phyloP scores from a whole-genome alignment of 2,888 invertebrate genomes.

The Lycaena phlaeas region DNA sequence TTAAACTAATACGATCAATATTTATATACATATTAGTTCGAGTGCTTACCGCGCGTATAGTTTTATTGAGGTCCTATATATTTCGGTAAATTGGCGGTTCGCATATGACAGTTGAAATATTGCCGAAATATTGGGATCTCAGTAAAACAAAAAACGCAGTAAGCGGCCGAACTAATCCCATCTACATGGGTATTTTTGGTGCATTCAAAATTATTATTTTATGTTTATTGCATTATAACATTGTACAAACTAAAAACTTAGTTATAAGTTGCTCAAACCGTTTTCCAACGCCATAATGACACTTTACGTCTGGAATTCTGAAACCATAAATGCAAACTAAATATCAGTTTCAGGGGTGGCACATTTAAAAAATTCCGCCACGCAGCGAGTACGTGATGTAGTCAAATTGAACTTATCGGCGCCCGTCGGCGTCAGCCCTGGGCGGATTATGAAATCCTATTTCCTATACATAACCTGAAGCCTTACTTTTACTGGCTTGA shows the following conservation, averaged over 20 bases:
- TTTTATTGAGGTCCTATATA: no score
- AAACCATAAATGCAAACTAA: background rate
- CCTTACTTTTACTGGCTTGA: background rate
- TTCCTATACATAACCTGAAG: background rate
- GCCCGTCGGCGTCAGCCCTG: conserved; percentile 6
- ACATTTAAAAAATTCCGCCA: conserved; percentile 18
- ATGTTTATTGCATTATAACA: no score
- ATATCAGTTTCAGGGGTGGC: conserved; percentile 7
- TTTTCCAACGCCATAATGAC: background rate
- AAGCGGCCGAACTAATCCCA: no score
- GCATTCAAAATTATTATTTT: no score
- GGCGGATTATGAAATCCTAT: conserved; percentile 5
- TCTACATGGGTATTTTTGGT: no score
- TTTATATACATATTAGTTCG: no score
- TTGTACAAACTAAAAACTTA: background rate
- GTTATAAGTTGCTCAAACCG: background rate
- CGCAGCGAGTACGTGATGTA: conserved; percentile 35
- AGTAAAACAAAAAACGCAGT: no score
- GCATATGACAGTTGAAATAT: no score
- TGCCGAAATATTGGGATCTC: no score
- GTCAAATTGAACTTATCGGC: conserved; percentile 44
- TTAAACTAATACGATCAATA: no score
- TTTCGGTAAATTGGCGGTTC: no score
- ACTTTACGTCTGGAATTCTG: background rate
- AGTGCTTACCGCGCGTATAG: no score